Conservation (phyloP, 2,113 vertebrate genomes). For the Phaethornis superciliosus region DNA sequence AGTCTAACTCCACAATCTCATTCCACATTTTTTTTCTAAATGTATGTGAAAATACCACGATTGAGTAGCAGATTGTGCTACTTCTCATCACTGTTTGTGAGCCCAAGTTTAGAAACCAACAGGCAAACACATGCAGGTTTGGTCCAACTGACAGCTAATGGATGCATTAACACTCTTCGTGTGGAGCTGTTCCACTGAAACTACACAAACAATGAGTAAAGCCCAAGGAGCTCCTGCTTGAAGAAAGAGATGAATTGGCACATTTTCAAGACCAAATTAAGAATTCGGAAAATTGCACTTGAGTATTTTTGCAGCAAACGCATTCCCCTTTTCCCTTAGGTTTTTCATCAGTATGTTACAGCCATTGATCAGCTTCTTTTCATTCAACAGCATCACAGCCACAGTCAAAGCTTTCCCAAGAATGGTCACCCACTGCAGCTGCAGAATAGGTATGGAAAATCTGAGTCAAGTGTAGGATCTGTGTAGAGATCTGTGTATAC, state of each 20-base stretch:
- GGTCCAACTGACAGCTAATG: background rate
- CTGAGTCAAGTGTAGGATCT: background rate
- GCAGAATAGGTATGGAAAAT: background rate
- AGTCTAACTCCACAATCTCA: background rate
- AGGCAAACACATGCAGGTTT: background rate
- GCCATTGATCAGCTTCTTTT: background rate
- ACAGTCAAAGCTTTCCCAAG: background rate
- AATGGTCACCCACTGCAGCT: fast-evolving
- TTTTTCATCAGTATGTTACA: background rate
- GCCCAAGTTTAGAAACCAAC: background rate
- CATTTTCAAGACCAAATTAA: conserved; percentile 30
- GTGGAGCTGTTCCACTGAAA: background rate
- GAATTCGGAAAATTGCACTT: background rate
- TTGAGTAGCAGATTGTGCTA: fast-evolving
- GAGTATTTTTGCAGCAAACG: background rate
- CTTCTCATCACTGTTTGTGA: background rate
- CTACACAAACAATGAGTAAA: background rate
- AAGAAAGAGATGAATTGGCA: background rate
- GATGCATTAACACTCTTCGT: background rate
- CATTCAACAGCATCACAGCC: background rate
- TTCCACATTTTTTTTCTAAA: background rate
- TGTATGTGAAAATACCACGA: background rate
- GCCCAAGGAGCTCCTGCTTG: background rate
- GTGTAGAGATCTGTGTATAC: background rate
- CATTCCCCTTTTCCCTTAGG: background rate